Percentiles rank a stretch among this genome's conserved stretches.
These are phyloP conservation scores for Dromaius novaehollandiae DNA, from an alignment of 2,113 vertebrate genomes.

Conservation along the genomic window DNA sequence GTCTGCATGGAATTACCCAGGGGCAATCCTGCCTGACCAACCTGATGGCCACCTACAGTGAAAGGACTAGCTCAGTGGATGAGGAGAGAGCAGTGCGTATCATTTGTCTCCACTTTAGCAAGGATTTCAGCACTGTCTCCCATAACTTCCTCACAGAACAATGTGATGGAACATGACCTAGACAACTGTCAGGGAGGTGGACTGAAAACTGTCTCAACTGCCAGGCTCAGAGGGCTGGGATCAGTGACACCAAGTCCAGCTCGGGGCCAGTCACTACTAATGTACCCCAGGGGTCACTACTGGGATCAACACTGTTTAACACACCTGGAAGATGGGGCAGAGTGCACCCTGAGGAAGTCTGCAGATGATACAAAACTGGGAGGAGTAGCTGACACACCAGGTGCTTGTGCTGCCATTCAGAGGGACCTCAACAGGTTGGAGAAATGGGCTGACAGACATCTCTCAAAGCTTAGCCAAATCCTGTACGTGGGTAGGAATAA, in stretches of 20 bases:
- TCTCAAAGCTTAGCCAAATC: background rate
- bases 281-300: too few species aligned
- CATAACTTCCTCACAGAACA: background rate
- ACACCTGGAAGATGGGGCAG: background rate
- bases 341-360: background rate
- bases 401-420: background rate
- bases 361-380: background rate
- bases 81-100: background rate
- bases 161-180: background rate
- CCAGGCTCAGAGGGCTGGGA: background rate
- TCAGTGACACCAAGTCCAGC: too few species aligned
- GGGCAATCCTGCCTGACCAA: background rate
- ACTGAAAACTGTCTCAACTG: background rate
- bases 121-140: background rate
- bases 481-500: background rate
- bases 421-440: background rate
- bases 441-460: background rate
- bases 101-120: background rate
- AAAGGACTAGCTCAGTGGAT: background rate
- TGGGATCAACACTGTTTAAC: background rate
- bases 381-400: background rate
- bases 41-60: background rate
- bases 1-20: background rate
- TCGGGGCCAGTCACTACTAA: too few species aligned
- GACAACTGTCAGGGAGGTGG: background rate